These are phyloP conservation scores for Ovis canadensis DNA, from an alignment of 2,113 vertebrate genomes.

Conservation along the genomic window DNA sequence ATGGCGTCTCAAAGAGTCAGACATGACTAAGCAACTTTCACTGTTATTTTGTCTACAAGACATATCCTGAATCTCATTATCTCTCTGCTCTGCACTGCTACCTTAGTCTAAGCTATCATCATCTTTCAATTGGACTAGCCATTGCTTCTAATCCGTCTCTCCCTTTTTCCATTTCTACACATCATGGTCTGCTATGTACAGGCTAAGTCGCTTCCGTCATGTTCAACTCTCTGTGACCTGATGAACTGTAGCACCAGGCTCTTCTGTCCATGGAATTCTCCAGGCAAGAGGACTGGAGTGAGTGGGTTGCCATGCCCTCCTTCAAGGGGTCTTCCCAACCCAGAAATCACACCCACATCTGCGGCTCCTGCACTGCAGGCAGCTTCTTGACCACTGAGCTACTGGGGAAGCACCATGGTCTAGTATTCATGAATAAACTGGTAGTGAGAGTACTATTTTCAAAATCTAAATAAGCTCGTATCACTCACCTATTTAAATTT, in stretches of 20 bases:
- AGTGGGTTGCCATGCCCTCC: not conserved
- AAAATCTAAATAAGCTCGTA: not conserved
- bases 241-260: not conserved
- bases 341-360: not conserved
- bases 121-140: not conserved
- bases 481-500: not conserved
- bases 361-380: not conserved
- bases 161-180: not conserved
- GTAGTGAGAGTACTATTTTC: not conserved
- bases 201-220: not conserved
- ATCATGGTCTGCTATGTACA: not conserved
- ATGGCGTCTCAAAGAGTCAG: not conserved
- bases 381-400: not conserved
- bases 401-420: not conserved
- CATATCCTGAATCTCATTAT: not conserved
- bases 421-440: not conserved
- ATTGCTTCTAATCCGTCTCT: not conserved
- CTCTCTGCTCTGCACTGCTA: not conserved
- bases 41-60: not conserved
- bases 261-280: not conserved
- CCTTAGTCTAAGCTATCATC: not conserved
- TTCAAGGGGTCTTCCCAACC: not conserved
- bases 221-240: rapidly evolving
- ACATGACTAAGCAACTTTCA: not conserved
- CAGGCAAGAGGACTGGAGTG: not conserved